Evolutionary conservation across 2,797 vertebrate genomes (phyloP).

Genomic region (Coregonus suidteri): DNA sequence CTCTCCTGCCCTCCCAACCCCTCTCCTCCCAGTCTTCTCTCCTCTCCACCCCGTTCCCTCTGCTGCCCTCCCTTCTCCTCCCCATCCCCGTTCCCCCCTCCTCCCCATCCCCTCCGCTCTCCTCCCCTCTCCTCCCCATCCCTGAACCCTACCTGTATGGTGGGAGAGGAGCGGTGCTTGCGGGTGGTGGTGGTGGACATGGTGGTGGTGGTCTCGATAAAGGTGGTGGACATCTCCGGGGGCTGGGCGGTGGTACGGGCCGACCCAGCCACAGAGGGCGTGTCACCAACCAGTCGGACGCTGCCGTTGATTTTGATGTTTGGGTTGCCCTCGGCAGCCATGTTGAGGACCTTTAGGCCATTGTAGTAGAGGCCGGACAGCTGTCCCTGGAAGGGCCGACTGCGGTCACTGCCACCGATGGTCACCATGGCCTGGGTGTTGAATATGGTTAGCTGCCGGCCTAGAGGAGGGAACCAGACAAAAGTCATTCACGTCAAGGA

Average conservation of each 20-base stretch:
- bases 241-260: slow-evolving; percentile 88
- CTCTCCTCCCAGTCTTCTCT: no score
- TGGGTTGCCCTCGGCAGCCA: slow-evolving; percentile 92
- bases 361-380: slow-evolving; percentile 98
- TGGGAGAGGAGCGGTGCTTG: slow-evolving; percentile 91
- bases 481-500: slow-evolving; percentile 10
- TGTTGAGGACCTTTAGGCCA: slow-evolving; percentile 94
- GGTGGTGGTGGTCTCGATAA: slow-evolving; percentile 96
- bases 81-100: not conserved
- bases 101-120: no score
- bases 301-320: slow-evolving; percentile 97
- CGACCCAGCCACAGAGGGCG: slow-evolving; percentile 81
- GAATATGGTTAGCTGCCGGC: slow-evolving; percentile 98
- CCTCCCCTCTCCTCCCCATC: not conserved
- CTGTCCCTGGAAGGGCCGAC: slow-evolving; percentile 95
- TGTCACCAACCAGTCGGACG: slow-evolving; percentile 92
- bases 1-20: no score
- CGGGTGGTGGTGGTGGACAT: slow-evolving; percentile 96
- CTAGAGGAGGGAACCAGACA: slow-evolving; percentile 70
- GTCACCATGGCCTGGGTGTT: slow-evolving; percentile 97
- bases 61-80: no score
- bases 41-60: no score
- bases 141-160: slow-evolving; percentile 82
- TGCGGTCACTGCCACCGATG: slow-evolving; percentile 91
- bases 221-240: slow-evolving; percentile 92